Conservation (phyloP, 2,888 invertebrate species). For the Eristalis tenax region DNA sequence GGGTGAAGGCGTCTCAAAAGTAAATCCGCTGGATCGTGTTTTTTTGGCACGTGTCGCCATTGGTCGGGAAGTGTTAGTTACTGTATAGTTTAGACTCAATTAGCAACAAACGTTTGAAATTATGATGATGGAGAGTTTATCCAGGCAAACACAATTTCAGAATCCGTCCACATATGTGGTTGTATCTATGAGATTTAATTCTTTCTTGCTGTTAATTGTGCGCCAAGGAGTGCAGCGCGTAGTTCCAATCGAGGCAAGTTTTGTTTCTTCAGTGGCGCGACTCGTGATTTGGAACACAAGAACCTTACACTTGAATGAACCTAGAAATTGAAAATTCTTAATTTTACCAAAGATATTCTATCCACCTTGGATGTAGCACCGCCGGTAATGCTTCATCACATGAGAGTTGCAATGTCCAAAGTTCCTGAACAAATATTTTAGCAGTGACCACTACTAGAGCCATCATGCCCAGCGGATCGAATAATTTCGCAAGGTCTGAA, state of each 20-base stretch:
- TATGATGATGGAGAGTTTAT: too few relatives aligned
- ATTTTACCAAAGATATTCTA: background rate
- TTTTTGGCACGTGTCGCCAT: too few relatives aligned
- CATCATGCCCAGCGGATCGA: conserved; percentile 54
- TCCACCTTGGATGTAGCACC: conserved; percentile 27
- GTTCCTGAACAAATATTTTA: conserved; percentile 56
- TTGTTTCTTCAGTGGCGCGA: too few relatives aligned
- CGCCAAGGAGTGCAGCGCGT: conserved; percentile 21
- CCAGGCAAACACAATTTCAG: too few relatives aligned
- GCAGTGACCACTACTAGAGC: conserved; percentile 46
- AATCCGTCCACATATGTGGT: too few relatives aligned
- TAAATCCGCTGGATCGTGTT: too few relatives aligned
- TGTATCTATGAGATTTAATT: too few relatives aligned
- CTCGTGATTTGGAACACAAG: too few relatives aligned
- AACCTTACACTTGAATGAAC: too few relatives aligned
- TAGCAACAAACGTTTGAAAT: too few relatives aligned
- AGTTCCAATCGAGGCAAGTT: conserved; percentile 8
- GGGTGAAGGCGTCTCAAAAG: conserved; percentile 8
- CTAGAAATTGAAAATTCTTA: conserved; percentile 12
- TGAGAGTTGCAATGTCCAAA: conserved; percentile 48
- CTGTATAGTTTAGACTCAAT: too few relatives aligned
- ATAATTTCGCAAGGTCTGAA: conserved; percentile 37
- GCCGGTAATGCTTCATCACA: conserved; percentile 53
- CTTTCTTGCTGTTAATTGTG: conserved; percentile 12
- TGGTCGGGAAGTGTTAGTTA: too few relatives aligned